Evolutionary conservation across 2,888 invertebrate genomes (phyloP), one percentile per base, ranked within the genome.

Genomic region (Thereva unica): DNA sequence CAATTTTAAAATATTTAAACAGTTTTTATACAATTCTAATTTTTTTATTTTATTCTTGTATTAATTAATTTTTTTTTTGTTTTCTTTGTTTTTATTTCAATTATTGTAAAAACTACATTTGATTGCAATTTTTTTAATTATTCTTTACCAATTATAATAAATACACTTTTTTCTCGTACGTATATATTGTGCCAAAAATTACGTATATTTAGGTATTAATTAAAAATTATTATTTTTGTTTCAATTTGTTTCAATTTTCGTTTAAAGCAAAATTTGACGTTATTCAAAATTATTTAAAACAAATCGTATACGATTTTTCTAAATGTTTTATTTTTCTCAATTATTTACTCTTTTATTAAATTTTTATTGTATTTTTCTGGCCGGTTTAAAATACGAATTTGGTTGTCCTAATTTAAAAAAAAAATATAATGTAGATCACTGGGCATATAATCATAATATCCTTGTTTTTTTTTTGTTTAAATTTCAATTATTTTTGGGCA

Each of bases 101-200:
- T 37, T 44, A 23, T 44, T 54, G 35, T 45, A 37, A 49, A 37
- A 35, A 41, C 61, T 61, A 61, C 61, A 23, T 42, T 61, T 61
- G 40, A 61, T 50, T 61, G 50, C 40, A 35, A 61, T 50, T 61
- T n/a, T 44, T 7, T 47, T 61, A n/a, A 49, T 40, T 8, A 40
- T 61, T 50, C 9, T 3, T 35, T 34, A 45, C 34, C 44, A 57
- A 57, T 61, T 38, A 61, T 50, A 61, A 61, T 61, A 61, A 61
- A 50, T 47, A 23, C 23, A 23, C 23, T 23, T 23, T 23, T 23
- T 23, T 23, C 23, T 23, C 23, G 23, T 23, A 23, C 23, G 23
- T 23, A 59, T 47, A 59, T 37, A 59, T 59, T 59, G 61, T 61
- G 61, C 50, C 49, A 61, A 61, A 34, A 61, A 61, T 55, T 55